Conservation (phyloP, 2,113 vertebrate species). For the Corydoras sp. region DNA sequence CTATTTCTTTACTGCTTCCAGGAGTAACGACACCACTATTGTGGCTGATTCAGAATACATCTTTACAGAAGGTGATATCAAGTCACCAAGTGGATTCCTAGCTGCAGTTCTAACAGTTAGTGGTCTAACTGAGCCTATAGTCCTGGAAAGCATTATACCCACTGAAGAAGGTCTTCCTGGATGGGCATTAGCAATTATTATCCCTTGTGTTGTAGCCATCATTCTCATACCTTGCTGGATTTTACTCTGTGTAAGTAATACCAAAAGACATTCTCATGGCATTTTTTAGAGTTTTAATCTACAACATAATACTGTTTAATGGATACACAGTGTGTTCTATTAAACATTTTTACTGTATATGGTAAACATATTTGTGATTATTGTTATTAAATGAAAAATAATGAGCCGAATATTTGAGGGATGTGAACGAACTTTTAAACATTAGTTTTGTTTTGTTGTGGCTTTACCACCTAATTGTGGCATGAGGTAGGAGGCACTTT, state of each 20-base stretch:
- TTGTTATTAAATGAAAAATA: too few species aligned
- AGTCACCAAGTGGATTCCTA: conserved; percentile 22
- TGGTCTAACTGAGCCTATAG: neutral
- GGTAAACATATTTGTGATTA: too few species aligned
- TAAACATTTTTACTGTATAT: too few species aligned
- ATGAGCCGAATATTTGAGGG: too few species aligned
- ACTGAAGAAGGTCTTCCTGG: neutral
- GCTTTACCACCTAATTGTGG: too few species aligned
- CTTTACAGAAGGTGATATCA: conserved; percentile 7
- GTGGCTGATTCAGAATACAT: conserved; percentile 12
- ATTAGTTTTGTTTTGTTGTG: too few species aligned
- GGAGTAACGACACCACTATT: conserved; percentile 11
- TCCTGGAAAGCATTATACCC: neutral
- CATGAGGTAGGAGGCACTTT: too few species aligned
- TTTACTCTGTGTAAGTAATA: conserved; percentile 10
- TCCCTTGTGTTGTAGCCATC: neutral
- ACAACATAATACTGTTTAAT: too few species aligned
- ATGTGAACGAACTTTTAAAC: too few species aligned
- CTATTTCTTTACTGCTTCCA: neutral
- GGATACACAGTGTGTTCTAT: neutral
- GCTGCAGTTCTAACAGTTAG: conserved; percentile 7
- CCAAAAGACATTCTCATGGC: neutral
- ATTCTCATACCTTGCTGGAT: conserved; percentile 13
- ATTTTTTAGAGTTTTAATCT: neutral
- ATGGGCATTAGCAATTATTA: neutral